Evolutionary conservation across 37 sponge, comb jelly and placozoan genomes (phyloP), one percentile per base, ranked within the genome.

Genomic region (Corticium candelabrum): DNA sequence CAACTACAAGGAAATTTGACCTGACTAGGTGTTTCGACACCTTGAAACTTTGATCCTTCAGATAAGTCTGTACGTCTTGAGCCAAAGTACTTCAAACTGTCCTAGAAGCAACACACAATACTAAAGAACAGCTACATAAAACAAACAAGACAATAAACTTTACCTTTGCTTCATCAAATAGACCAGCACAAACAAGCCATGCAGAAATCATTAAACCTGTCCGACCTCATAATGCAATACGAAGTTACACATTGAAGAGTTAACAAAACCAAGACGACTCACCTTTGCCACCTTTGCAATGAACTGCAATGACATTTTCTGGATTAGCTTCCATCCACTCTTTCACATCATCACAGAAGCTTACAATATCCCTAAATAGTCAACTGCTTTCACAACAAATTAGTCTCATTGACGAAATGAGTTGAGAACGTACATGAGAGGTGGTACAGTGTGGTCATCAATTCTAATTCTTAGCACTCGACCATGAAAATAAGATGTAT

Each of bases 211-310:
- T 81, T 41, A 38, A 81, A 39, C 86, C 86, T 29, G 82, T 86
- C 21, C 86, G 82, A 5, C 86, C 85, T 85, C 75, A 34, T 33
- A 15, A 3, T 3, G 5, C 11, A 76, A 70, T 21, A 50, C 11
- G 5, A n/a, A 33, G 73, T n/a, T 32, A 70, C n/a, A 29, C 4
- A 15, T 70, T 70, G 7, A 70, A 4, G 5, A 70, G 21, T 70
- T 70, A 7, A 5, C 21, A 7, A 32, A n/a, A 5, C 36, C 78
- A 38, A 38, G 31, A 34, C 32, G 21, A 34, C 82, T 82, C 34
- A 85, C 89, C 90, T 76, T 89, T 89, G 2, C 90, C 90, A 34
- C 90, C 90, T 57, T 85, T 85, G 78, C 90, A 89, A 81, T 89
- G 90, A 0, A 89, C 86, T 0, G 83, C 80, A 40, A 89, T 85